Evolutionary conservation across 2,888 invertebrate genomes (phyloP).

Genomic region (Mechanitis mazaeus): DNA sequence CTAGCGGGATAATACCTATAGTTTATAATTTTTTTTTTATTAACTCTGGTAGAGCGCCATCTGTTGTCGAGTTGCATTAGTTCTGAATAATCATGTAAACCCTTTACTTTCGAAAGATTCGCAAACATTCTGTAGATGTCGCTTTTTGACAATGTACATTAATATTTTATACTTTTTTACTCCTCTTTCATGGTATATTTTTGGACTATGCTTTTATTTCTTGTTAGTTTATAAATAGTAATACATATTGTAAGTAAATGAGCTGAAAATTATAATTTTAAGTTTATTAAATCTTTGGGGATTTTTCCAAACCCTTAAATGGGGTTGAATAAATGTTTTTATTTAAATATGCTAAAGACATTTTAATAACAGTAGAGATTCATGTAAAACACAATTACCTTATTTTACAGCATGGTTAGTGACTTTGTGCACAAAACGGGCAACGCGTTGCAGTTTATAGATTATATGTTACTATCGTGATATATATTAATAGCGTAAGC

Average conservation of each 20-base stretch:
- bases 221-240: too few relatives aligned
- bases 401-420: too few relatives aligned
- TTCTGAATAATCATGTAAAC: neutral
- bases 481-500: too few relatives aligned
- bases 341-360: neutral
- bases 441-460: too few relatives aligned
- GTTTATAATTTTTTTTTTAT: neutral
- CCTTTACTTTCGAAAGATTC: neutral
- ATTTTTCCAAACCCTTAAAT: slow-evolving; percentile 23
- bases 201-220: too few relatives aligned
- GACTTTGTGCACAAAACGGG: too few relatives aligned
- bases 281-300: slow-evolving; percentile 1
- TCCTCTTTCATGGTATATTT: too few relatives aligned
- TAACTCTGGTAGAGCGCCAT: slow-evolving; percentile 36
- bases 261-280: too few relatives aligned
- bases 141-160: neutral
- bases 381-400: too few relatives aligned
- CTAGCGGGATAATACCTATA: neutral
- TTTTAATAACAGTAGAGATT: too few relatives aligned
- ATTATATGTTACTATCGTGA: too few relatives aligned
- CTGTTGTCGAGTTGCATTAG: slow-evolving; percentile 44
- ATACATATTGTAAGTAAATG: too few relatives aligned
- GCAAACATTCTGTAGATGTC: neutral
- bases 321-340: slow-evolving; percentile 8
- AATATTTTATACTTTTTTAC: neutral